These are phyloP conservation scores for Ramphastos sulfuratus DNA, from an alignment of 2,113 vertebrate species.

Conservation along the genomic window DNA sequence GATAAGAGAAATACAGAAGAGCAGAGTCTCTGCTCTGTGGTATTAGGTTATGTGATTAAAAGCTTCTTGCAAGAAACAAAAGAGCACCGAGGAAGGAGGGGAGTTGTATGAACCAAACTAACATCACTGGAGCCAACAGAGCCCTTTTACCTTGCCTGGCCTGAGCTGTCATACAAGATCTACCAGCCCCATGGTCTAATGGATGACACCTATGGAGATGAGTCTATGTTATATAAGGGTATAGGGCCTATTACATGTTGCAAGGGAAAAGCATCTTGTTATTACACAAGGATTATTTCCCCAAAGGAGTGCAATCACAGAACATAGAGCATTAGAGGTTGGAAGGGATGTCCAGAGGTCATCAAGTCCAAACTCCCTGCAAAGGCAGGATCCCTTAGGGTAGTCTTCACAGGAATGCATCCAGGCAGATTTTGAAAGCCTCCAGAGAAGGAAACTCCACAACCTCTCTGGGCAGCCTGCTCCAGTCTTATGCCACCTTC, in stretches of 20 bases:
- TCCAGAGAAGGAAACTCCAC: too few relatives aligned
- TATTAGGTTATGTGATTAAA: background rate
- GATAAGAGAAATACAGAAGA: background rate
- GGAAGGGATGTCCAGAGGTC: too few relatives aligned
- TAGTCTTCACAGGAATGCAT: too few relatives aligned
- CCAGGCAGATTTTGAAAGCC: too few relatives aligned
- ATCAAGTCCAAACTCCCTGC: too few relatives aligned
- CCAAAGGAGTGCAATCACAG: too few relatives aligned
- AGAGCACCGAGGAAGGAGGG: background rate
- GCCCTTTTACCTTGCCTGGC: background rate
- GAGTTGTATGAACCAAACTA: background rate
- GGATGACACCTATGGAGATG: background rate
- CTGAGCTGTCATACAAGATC: background rate
- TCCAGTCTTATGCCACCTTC: too few relatives aligned
- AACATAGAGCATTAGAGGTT: too few relatives aligned
- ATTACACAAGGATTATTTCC: background rate
- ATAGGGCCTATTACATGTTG: too few relatives aligned
- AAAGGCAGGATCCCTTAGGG: too few relatives aligned
- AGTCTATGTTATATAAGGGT: background rate
- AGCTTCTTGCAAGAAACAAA: background rate
- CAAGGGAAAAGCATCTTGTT: background rate
- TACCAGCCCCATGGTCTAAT: background rate
- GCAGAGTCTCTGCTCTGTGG: background rate
- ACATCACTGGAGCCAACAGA: background rate
- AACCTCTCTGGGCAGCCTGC: too few relatives aligned